Conservation (phyloP, 2,797 vertebrate genomes). For the Pyrocephalus nanus region DNA sequence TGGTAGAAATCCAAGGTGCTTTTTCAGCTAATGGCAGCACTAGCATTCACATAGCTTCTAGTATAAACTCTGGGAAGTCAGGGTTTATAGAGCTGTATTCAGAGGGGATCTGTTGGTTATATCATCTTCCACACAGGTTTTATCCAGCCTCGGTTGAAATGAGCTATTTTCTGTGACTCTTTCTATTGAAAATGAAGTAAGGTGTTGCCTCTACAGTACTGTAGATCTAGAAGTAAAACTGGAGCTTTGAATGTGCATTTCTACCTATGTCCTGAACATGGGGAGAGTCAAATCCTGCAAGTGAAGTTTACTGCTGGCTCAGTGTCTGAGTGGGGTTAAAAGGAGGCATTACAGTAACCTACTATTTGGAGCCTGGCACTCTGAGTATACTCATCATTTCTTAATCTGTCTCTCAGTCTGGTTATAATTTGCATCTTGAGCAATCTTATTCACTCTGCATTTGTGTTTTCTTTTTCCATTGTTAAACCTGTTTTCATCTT, state of each 20-base stretch:
- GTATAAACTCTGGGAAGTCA: background rate
- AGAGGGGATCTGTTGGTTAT: background rate
- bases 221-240: background rate
- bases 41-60: background rate
- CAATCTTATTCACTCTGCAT: background rate
- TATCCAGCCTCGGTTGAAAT: background rate
- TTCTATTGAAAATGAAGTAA: background rate
- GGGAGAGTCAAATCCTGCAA: background rate
- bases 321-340: constrained; percentile 20
- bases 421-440: constrained; percentile 59
- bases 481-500: constrained; percentile 56
- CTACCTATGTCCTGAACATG: background rate
- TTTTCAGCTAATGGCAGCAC: background rate
- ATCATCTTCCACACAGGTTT: background rate
- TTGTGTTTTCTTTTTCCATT: constrained; percentile 53
- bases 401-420: constrained; percentile 22
- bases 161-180: background rate
- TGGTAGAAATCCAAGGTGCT: background rate
- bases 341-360: constrained; percentile 47
- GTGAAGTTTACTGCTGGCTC: background rate
- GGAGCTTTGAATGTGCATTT: background rate
- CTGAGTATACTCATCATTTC: constrained; percentile 26
- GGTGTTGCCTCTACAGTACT: background rate
- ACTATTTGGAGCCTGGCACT: constrained; percentile 43
- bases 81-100: background rate